Base-by-base conservation (phyloP, 1,140 invertebrate genomes). In the Vanessa tameamea region DNA sequence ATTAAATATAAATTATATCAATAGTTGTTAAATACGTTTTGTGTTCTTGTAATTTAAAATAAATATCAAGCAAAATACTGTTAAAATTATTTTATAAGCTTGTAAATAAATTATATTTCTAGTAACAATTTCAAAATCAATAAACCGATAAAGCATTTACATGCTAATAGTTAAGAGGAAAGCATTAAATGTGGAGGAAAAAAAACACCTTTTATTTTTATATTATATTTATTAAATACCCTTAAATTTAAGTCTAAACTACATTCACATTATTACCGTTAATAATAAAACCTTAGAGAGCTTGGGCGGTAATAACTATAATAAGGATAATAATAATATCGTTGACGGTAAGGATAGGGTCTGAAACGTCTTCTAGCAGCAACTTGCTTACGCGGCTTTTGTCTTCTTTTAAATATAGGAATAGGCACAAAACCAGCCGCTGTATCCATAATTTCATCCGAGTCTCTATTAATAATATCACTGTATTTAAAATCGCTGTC, bases 391-490 rank as follows among this genome's bases (percentile, higher is more conserved):
- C 80, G 76, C 7, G 81, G 79, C 68, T 76, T 86, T 16, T 87
- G 79, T 55, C 75, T 84, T 57, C 78, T 86, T 73, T 78, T 82
- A 15, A 87, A 78, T 13, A 91, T 81, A 8, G 86, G 85, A 9
- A 87, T 76, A 7, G 87, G 88, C 7, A 83, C 81, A 48, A 91
- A 89, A 20, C 87, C 89, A 4, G 83, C 87, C 14, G 90, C 90
- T 4, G 87, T 87, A 7, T 89, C 85, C 89, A 92, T 90, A 51
- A 90, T 87, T 83, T 92, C 88, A 57, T 87, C 80, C 37, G 87
- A 75, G 61, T 88, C 78, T 65, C 75, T 87, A 16, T 81, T 71
- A 16, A 85, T 68, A 20, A 84, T 47, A 26, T 83, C 83, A 68
- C 78, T 82, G 48, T 80, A 81, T 12, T 72, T 69, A 59, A 65